Base-by-base conservation (phyloP, 2,113 vertebrate genomes). In the Pogonocichla stellata region DNA sequence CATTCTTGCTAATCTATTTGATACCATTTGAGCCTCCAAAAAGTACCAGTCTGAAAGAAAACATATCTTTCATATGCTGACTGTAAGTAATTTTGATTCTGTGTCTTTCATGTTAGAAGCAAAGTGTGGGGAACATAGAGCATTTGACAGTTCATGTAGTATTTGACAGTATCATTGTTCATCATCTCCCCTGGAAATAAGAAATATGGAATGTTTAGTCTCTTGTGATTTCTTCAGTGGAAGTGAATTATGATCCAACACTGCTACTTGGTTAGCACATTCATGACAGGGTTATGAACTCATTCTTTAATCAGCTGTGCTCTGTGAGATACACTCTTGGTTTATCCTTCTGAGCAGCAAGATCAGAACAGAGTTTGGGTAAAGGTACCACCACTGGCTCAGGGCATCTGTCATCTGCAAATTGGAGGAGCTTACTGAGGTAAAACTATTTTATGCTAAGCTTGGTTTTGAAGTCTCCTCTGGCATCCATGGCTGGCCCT, bases 181-280 rank as follows among this genome's bases (percentile, higher is more conserved):
- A 23, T 81, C 67, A 80, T 72, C 50, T 51, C 26, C 60, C 16
- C 28, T 28, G 2, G 0, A 69, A 95, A 23, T 9, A 82, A 74
- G 48, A 91, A 57, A 53, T 64, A 56, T 0, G 1, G 38, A 53
- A 24, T 0, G 0, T 62, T 53, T 36, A 53, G 20, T 48, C 45
- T 48, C 70, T 34, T 34, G 20, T 18, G 36, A 81, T 69, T 62
- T 70, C 88, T 71, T 42, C 43, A 72, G 45, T 38, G 38, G 43
- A 72, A 53, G n/a, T 61, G 61, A 89, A 34, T 81, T 71, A 75
- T 7, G 9, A 71, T 34, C 69, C 14, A 54, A 6, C 1, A 2
- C 56, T 86, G 60, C 28, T 40, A 17, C 45, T 84, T 71, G 31
- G 34, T 51, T 80, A 51, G 22, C 36, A 45, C 28, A 33, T n/a